A percentile compares a stretch with the other conserved stretches of the same genome.
Evolutionary conservation across 1,140 invertebrate genomes (phyloP).

Genomic region (Temnothorax nylanderi): DNA sequence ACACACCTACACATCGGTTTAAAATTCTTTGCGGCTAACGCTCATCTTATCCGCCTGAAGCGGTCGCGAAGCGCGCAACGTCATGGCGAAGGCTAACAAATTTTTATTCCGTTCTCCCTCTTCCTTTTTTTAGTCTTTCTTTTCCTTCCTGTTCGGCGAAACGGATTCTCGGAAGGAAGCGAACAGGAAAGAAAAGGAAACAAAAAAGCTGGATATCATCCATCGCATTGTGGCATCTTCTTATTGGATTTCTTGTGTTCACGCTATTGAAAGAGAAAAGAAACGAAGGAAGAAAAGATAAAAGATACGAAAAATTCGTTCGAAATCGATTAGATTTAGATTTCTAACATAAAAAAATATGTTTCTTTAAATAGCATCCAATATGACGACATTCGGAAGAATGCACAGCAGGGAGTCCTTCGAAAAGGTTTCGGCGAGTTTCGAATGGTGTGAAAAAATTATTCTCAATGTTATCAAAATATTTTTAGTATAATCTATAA

Average conservation of each 20-base stretch:
- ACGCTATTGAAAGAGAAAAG: conserved; percentile 47
- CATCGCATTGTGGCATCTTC: conserved; percentile 80
- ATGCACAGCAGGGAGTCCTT: no score
- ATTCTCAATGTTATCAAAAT: background rate
- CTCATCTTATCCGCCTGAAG: background rate
- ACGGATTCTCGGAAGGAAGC: background rate
- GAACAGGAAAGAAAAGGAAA: background rate
- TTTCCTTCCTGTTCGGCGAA: background rate
- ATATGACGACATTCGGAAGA: no score
- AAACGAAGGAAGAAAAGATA: conserved; percentile 2
- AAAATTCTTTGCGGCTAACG: conserved; percentile 5
- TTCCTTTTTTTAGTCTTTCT: background rate
- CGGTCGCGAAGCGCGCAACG: background rate
- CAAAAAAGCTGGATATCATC: conserved; percentile 81
- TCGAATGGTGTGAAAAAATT: background rate
- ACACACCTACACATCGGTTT: background rate
- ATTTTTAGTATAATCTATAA: background rate
- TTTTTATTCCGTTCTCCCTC: background rate
- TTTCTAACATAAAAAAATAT: background rate
- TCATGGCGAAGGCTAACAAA: background rate
- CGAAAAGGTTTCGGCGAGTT: background rate
- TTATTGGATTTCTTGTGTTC: conserved; percentile 79
- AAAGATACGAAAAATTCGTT: background rate
- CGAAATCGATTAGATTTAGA: background rate
- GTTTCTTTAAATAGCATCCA: no score